These are phyloP conservation scores for Drosophila cognata DNA, from an alignment of 2,888 invertebrate genomes.

Conservation along the genomic window DNA sequence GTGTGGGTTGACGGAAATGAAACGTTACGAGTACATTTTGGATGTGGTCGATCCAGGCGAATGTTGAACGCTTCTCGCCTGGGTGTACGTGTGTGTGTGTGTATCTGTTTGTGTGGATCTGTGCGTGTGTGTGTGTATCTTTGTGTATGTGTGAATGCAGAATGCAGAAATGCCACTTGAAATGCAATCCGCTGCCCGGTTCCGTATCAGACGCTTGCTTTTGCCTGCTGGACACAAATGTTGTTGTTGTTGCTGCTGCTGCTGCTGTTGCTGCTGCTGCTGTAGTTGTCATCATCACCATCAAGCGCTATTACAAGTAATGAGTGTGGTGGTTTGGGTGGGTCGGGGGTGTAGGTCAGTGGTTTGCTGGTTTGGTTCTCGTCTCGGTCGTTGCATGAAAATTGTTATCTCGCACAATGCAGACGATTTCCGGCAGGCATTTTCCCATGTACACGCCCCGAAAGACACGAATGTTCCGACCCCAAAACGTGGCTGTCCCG, in stretches of 20 bases:
- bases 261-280: slow-evolving; percentile 30
- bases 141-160: slow-evolving; percentile 49
- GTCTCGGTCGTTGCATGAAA: slow-evolving; percentile 76
- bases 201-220: slow-evolving; percentile 47
- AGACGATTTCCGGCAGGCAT: slow-evolving; percentile 79
- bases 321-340: slow-evolving; percentile 62
- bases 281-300: slow-evolving; percentile 73
- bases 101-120: slow-evolving; percentile 35
- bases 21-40: slow-evolving; percentile 76
- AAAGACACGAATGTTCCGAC: slow-evolving; percentile 28
- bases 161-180: slow-evolving; percentile 74
- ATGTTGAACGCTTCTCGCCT: slow-evolving; percentile 41
- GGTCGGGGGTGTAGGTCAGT: neutral
- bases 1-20: slow-evolving; percentile 71
- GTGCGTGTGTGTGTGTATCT: slow-evolving; percentile 39
- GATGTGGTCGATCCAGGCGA: slow-evolving; percentile 37
- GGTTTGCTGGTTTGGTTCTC: slow-evolving; percentile 24
- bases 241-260: slow-evolving; percentile 24
- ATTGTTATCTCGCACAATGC: slow-evolving; percentile 80
- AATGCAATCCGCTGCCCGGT: slow-evolving; percentile 58
- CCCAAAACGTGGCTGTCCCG: neutral
- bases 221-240: slow-evolving; percentile 34
- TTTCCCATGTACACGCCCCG: slow-evolving; percentile 41
- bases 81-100: slow-evolving; percentile 22
- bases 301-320: slow-evolving; percentile 79